Base-by-base conservation (phyloP, 1,140 invertebrate genomes). In the Macrostomum lignano region DNA sequence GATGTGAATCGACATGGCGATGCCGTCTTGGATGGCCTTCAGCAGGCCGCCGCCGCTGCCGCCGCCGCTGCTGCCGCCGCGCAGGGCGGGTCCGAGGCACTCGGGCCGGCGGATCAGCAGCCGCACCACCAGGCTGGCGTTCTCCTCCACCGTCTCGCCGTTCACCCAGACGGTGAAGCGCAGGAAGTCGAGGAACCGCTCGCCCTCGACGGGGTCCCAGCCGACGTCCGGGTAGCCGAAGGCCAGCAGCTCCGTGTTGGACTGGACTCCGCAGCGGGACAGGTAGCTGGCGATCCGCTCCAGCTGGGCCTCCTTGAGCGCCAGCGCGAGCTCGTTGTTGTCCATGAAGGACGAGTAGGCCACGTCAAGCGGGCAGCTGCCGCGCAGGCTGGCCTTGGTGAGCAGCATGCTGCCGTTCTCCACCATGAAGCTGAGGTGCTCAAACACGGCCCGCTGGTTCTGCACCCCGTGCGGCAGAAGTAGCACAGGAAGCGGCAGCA, bases 391-490 rank as follows among this genome's bases (percentile, higher is more conserved):
- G 3, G 91, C 40, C 47, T 47, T 40, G 62, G 60, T 64, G 14
- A 98, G 60, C 15, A 98, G 61, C 62, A 98, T 98, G 47, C 91
- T 94, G 42, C 81, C 88, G 64, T 99, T 94, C 49, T 98, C 91
- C 34, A 98, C 51, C 11, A 98, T 54, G 51, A 96, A 98, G 48
- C 81, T 75, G 40, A 98, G 74, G 58, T 98, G 86, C 52, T 98
- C 88, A 60, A 98, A 98, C 91, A 98, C 98, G 3, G 91, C 88
- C 52, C 91, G 84, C 52, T 98, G 91, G 62, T 98, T 98, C 86
- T 77, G 4, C 84, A 65, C 10, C 84, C 84, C 0, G 86, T 96
- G 21, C 91, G 67, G 54, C 91, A 98, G 65, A 98, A 98, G 51
- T 94, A 98, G 53, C 91, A 98, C 1, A 98, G 67, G 61, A 98